These are phyloP conservation scores for Trichosurus vulpecula DNA, from an alignment of 2,797 vertebrate genomes.

Conservation along the genomic window DNA sequence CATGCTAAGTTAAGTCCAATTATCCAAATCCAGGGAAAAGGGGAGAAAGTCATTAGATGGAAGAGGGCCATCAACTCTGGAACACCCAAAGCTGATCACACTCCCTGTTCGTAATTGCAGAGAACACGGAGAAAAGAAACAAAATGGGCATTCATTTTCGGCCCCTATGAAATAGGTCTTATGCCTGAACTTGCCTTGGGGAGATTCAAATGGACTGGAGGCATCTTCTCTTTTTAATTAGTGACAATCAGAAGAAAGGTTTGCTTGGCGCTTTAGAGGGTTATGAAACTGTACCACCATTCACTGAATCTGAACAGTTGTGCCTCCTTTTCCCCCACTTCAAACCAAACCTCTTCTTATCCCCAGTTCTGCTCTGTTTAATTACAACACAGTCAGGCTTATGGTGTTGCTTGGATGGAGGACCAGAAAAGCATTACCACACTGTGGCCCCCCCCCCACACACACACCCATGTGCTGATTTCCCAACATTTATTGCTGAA, in stretches of 20 bases:
- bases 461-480: slow-evolving; percentile 52
- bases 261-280: slow-evolving; percentile 80
- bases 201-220: slow-evolving; percentile 78
- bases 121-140: slow-evolving; percentile 72
- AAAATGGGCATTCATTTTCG: slow-evolving; percentile 80
- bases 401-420: slow-evolving; percentile 74
- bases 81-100: slow-evolving; percentile 73
- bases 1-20: slow-evolving; percentile 73
- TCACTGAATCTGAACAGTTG: slow-evolving; percentile 79
- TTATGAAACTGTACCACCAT: slow-evolving; percentile 79
- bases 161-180: slow-evolving; percentile 81
- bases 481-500: slow-evolving; percentile 77
- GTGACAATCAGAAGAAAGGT: slow-evolving; percentile 81
- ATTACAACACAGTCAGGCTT: slow-evolving; percentile 84
- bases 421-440: slow-evolving; percentile 75
- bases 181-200: slow-evolving; percentile 82
- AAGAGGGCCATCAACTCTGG: slow-evolving; percentile 76
- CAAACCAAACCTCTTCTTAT: slow-evolving; percentile 78
- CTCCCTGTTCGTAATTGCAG: slow-evolving; percentile 72
- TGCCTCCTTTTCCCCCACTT: slow-evolving; percentile 85
- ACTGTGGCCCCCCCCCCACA: background rate
- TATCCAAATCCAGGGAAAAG: slow-evolving; percentile 72
- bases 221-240: slow-evolving; percentile 86
- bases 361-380: slow-evolving; percentile 84
- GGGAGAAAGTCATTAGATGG: slow-evolving; percentile 61